Conservation (phyloP, 1,140 invertebrate species). For the Pseudomyrmex pallidus region DNA sequence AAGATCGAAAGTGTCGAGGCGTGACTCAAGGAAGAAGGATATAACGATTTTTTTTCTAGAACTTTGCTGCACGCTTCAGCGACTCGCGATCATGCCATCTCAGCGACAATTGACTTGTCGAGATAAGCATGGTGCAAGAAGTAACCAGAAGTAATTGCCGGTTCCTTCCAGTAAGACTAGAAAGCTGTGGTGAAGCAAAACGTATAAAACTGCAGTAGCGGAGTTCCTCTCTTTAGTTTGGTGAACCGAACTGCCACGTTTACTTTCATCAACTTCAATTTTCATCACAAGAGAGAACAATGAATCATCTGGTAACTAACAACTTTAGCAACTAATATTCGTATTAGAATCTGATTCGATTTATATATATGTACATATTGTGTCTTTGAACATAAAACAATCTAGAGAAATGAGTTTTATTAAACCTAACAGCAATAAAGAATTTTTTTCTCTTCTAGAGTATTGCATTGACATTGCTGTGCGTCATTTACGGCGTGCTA, state of each 20-base stretch:
- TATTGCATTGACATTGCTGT: constrained; percentile 48
- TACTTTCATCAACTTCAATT: background rate
- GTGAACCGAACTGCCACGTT: constrained; percentile 38
- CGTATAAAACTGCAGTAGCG: constrained; percentile 75
- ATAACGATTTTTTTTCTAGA: constrained; percentile 42
- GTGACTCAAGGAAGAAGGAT: constrained; percentile 31
- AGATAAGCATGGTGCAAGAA: constrained; percentile 58
- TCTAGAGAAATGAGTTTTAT: too few species aligned
- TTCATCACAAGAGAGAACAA: constrained; percentile 46
- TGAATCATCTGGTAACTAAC: constrained; percentile 75
- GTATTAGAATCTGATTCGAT: too few species aligned
- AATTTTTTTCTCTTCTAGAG: constrained; percentile 32
- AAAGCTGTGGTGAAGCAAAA: constrained; percentile 77
- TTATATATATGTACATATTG: too few species aligned
- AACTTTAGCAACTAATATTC: constrained; percentile 2
- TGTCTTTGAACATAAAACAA: too few species aligned
- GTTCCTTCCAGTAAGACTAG: constrained; percentile 64
- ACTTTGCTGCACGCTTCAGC: constrained; percentile 13
- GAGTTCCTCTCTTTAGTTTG: constrained; percentile 55
- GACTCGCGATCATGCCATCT: constrained; percentile 3
- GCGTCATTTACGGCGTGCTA: constrained; percentile 72
- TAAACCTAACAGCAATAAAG: background rate
- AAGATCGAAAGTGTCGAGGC: constrained; percentile 40
- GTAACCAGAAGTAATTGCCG: constrained; percentile 63
- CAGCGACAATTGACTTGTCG: constrained; percentile 19